Conservation (phyloP, 2,797 vertebrate species). For the Rhabdomys pumilio region DNA sequence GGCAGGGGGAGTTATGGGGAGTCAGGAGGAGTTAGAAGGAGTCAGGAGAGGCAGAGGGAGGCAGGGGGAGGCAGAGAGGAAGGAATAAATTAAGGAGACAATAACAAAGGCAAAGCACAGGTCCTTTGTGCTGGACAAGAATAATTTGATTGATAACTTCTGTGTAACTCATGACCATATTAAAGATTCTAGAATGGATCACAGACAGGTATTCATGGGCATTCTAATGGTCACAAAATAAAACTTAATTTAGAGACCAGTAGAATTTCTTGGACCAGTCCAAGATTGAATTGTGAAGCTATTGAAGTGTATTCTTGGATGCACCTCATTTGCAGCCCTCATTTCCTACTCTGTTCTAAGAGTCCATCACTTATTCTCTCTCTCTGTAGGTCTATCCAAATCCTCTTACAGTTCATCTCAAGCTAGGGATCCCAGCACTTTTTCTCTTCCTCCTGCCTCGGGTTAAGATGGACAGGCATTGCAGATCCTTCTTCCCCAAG, state of each 20-base stretch:
- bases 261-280: not conserved
- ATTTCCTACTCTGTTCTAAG: not conserved
- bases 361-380: not conserved
- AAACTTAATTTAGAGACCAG: not conserved
- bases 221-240: not conserved
- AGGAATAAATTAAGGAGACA: conserved; percentile 61
- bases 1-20: conserved; percentile 52
- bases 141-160: conserved; percentile 14
- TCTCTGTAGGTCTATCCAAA: not conserved
- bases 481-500: not conserved
- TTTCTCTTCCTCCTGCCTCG: not conserved
- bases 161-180: not conserved
- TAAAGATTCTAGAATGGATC: conserved; percentile 29
- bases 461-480: not conserved
- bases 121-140: not conserved
- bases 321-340: not conserved
- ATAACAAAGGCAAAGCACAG: conserved; percentile 36
- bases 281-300: not conserved
- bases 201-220: not conserved
- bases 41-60: conserved; percentile 40
- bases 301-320: not conserved
- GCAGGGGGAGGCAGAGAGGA: conserved; percentile 51
- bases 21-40: conserved; percentile 16
- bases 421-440: not conserved
- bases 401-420: not conserved